A percentile compares a stretch with the other conserved stretches of the same genome.
Evolutionary conservation across 2,797 vertebrate genomes (phyloP).

Genomic region (Holocentrus rufus): DNA sequence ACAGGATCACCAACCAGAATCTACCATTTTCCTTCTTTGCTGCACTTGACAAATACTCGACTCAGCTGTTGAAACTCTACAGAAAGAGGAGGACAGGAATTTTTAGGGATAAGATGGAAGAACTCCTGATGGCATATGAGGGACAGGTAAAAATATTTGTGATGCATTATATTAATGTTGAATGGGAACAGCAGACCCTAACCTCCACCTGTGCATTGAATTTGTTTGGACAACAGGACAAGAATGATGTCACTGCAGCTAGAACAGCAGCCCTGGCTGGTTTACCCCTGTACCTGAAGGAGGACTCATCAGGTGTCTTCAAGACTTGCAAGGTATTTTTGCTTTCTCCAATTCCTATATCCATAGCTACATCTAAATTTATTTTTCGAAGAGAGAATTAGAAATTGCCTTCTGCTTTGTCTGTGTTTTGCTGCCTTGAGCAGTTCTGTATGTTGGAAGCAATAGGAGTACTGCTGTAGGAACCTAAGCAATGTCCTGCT

Average conservation of each 20-base stretch:
- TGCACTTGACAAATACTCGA: slow-evolving; percentile 37
- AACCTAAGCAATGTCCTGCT: too few relatives aligned
- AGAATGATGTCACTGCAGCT: slow-evolving; percentile 21
- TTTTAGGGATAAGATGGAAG: slow-evolving; percentile 42
- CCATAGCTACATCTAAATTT: too few relatives aligned
- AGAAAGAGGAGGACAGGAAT: slow-evolving; percentile 30
- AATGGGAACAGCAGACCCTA: background rate
- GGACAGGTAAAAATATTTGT: slow-evolving; percentile 30
- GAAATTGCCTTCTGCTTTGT: too few relatives aligned
- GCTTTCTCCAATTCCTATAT: background rate
- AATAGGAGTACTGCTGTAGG: too few relatives aligned
- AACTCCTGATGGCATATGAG: slow-evolving; percentile 32
- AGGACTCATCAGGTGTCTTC: slow-evolving; percentile 45
- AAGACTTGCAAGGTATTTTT: slow-evolving; percentile 37
- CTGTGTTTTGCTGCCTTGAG: too few relatives aligned
- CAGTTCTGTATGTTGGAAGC: too few relatives aligned
- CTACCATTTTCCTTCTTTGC: slow-evolving; percentile 27
- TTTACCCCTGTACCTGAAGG: slow-evolving; percentile 36
- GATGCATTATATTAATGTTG: background rate
- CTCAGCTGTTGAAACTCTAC: slow-evolving; percentile 38
- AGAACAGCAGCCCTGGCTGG: slow-evolving; percentile 42
- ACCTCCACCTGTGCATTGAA: background rate
- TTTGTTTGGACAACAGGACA: slow-evolving; percentile 41
- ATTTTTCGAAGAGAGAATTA: too few relatives aligned
- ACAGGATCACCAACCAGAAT: slow-evolving; percentile 46